Evolutionary conservation across 2,113 vertebrate species (phyloP).

Genomic region (Psittacula cyanocephala): DNA sequence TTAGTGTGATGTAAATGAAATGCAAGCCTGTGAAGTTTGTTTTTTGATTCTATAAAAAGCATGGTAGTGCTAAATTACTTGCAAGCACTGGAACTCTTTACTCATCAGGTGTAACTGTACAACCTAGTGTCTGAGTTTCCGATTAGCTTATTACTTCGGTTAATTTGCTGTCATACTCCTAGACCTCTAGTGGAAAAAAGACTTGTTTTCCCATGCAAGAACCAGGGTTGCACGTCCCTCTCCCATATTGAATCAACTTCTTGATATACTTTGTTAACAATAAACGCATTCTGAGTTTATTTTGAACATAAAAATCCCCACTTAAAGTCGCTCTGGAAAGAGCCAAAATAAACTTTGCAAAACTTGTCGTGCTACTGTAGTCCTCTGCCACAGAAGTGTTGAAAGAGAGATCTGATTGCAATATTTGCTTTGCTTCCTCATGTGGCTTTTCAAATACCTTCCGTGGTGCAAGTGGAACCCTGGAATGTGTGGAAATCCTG

Average conservation of each 20-base stretch:
- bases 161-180: neutral
- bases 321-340: neutral
- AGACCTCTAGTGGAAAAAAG: neutral
- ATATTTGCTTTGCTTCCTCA: neutral
- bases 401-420: neutral
- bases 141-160: neutral
- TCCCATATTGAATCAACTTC: neutral
- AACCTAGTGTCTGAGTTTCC: neutral
- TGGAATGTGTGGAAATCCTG: neutral
- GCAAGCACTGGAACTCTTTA: neutral
- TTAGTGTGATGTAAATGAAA: neutral
- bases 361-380: neutral
- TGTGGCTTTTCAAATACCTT: neutral
- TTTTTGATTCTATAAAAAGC: neutral
- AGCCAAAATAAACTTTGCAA: neutral
- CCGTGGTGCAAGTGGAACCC: neutral
- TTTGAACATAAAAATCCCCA: neutral
- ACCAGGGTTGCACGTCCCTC: neutral
- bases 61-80: neutral
- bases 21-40: neutral
- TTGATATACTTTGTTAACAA: neutral
- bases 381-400: neutral
- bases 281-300: neutral
- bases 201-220: neutral
- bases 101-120: neutral